Conservation (phyloP, 35 echinoderm and acorn worm genomes). For the Stichopus chloronotus region DNA sequence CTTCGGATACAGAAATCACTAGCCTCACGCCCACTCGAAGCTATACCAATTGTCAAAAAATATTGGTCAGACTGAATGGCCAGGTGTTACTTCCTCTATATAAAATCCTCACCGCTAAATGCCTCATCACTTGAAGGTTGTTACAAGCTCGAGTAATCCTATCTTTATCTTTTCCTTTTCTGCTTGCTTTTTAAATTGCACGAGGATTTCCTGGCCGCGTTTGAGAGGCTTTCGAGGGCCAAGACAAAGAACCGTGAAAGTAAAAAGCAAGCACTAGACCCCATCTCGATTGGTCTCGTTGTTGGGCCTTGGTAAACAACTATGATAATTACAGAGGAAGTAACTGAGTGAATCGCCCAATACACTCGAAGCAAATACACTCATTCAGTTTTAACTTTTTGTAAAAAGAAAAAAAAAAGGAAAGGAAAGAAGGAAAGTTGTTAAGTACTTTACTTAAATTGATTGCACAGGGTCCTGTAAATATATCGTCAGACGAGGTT, state of each 20-base stretch:
- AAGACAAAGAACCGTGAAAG: conserved; percentile 16
- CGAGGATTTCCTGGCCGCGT: neutral
- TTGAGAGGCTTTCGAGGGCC: conserved; percentile 26
- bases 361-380: conserved; percentile 20
- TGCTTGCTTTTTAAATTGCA: conserved; percentile 34
- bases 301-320: conserved; percentile 31
- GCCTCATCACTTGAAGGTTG: conserved; percentile 24
- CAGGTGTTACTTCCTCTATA: conserved; percentile 16
- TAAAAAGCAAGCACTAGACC: conserved; percentile 29
- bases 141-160: conserved; percentile 19
- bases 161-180: conserved; percentile 24
- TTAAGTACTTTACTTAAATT: conserved; percentile 45
- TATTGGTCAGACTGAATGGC: neutral
- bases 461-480: conserved; percentile 34
- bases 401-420: too few relatives aligned
- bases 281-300: conserved; percentile 17
- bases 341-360: conserved; percentile 22
- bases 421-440: neutral
- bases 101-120: conserved; percentile 21
- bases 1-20: neutral
- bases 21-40: neutral
- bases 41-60: neutral
- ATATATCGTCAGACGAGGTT: neutral
- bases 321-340: conserved; percentile 21
- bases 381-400: conserved; percentile 24